Conservation (phyloP, 2,888 invertebrate species). For the Xestia xanthographa region DNA sequence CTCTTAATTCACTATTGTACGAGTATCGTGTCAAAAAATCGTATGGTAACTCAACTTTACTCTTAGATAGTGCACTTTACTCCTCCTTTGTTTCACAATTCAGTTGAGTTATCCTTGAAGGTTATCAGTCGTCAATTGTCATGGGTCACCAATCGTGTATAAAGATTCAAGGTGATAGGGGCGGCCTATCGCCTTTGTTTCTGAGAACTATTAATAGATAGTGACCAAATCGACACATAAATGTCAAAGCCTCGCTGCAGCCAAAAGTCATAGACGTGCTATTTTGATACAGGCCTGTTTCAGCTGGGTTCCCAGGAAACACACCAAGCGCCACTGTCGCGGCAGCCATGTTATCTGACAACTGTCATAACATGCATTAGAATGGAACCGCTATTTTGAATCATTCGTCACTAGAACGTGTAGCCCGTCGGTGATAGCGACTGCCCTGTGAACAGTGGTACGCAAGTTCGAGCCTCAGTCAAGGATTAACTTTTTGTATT, state of each 20-base stretch:
- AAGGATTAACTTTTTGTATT: too few species aligned
- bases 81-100: not conserved
- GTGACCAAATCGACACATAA: not conserved
- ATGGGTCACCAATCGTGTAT: not conserved
- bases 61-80: not conserved
- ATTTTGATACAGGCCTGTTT: too few species aligned
- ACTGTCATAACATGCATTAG: too few species aligned
- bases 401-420: too few species aligned
- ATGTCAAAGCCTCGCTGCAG: not conserved
- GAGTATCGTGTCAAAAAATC: not conserved
- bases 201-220: not conserved
- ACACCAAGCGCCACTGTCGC: too few species aligned
- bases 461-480: too few species aligned
- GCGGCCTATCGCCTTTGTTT: not conserved
- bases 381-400: too few species aligned
- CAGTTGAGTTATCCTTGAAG: not conserved
- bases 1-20: not conserved
- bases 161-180: slow-evolving; percentile 17
- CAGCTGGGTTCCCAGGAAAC: too few species aligned
- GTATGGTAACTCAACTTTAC: not conserved
- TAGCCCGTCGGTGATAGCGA: too few species aligned
- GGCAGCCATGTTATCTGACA: too few species aligned
- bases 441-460: too few species aligned
- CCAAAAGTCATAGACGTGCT: not conserved
- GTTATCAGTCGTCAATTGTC: slow-evolving; percentile 12